Conservation (phyloP, 1,140 invertebrate species). For the Muscidifurax raptorellus region DNA sequence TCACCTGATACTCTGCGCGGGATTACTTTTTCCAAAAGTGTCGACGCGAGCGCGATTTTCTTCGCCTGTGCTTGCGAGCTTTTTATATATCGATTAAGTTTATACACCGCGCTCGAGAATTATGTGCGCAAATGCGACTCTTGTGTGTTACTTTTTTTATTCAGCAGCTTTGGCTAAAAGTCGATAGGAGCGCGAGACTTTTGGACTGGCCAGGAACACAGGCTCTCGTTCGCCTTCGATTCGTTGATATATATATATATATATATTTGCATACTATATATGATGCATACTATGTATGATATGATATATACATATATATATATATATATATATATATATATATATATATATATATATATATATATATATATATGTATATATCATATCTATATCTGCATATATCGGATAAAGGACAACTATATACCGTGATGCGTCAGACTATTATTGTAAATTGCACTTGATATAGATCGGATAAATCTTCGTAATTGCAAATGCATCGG, state of each 20-base stretch:
- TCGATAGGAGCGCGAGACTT: background rate
- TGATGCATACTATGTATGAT: too few species aligned
- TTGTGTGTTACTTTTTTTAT: constrained; percentile 5
- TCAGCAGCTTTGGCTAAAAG: background rate
- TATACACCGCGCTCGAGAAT: background rate
- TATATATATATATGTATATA: background rate
- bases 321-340: too few species aligned
- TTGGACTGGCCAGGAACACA: background rate
- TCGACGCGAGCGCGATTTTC: background rate
- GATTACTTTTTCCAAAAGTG: background rate
- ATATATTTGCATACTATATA: background rate
- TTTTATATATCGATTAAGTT: background rate
- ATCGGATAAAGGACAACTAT: background rate
- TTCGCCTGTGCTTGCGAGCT: background rate
- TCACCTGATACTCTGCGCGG: background rate
- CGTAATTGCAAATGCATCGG: constrained; percentile 34
- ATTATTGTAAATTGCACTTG: constrained; percentile 48
- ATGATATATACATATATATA: too few species aligned
- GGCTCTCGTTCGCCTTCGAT: background rate
- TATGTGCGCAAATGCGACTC: constrained; percentile 31
- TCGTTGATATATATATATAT: constrained; percentile 32
- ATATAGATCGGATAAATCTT: constrained; percentile 25
- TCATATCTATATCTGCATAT: too few species aligned
- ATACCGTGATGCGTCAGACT: constrained; percentile 23
- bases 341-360: too few species aligned